A percentile compares a stretch with the other conserved stretches of the same genome.
Evolutionary conservation across 2,888 invertebrate species (phyloP).

Genomic region (Cerceris rybyensis): DNA sequence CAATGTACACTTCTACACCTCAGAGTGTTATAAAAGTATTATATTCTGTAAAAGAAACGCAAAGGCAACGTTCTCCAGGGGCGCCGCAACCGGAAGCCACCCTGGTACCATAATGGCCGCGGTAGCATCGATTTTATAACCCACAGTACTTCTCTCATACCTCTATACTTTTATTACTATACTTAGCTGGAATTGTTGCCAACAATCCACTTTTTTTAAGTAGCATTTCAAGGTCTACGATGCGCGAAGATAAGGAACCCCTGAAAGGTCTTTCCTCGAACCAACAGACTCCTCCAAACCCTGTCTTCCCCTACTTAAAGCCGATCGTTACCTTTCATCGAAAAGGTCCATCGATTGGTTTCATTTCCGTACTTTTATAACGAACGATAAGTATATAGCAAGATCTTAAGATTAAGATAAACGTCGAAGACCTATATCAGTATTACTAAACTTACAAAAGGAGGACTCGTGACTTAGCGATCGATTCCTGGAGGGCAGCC

Average conservation of each 20-base stretch:
- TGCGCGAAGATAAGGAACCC: background rate
- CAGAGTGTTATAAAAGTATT: too few species aligned
- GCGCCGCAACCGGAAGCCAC: too few species aligned
- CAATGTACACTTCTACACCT: too few species aligned
- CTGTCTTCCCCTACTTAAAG: background rate
- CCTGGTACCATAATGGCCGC: too few species aligned
- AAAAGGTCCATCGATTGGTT: background rate
- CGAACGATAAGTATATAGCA: constrained; percentile 26
- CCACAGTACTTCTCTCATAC: too few species aligned
- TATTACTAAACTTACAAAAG: constrained; percentile 57
- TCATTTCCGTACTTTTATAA: constrained; percentile 27
- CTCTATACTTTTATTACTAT: too few species aligned
- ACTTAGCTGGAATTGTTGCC: too few species aligned
- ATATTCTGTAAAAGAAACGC: too few species aligned
- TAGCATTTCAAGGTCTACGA: background rate
- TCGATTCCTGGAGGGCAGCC: constrained; percentile 41
- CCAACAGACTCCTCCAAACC: background rate
- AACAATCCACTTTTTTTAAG: background rate
- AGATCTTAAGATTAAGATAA: constrained; percentile 27
- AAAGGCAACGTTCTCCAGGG: too few species aligned
- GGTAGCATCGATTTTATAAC: too few species aligned
- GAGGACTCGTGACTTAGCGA: constrained; percentile 46
- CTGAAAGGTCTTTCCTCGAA: background rate
- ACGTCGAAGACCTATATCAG: constrained; percentile 67
- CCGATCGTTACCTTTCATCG: background rate